Evolutionary conservation across 1,140 invertebrate genomes (phyloP), one percentile per base, ranked within the genome.

Genomic region (Metopolophium dirhodum): DNA sequence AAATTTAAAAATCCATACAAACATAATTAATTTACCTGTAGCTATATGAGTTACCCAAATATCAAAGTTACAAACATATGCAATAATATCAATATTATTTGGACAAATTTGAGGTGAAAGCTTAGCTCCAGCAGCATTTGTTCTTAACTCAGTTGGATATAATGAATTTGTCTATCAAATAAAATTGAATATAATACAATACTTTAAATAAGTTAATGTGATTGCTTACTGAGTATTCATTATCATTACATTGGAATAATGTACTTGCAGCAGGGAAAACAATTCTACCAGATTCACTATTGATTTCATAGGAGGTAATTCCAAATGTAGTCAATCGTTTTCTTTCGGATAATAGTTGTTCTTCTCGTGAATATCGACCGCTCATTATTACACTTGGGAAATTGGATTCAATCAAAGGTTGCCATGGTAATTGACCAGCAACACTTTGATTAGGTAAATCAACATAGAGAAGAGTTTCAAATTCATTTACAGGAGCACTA

Each of bases 71-170:
- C 97, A 97, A n/a, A 99, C 97, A 95, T 98, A 98, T 22, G 98
- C 98, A 86, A 99, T 97, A 85, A 99, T 95, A 94, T 98, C 96
- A 14, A 98, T 96, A 95, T 98, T 97, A 94, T 96, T 96, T 7
- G 98, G 98, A 95, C 98, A 99, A 94, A 99, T 98, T 95, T 98
- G 97, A 2, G 98, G 98, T 95, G 98, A 98, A 9, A 99, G 95
- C 94, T 97, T 96, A 94, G 98, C 96, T 95, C 97, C 96, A 93
- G 92, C 94, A 95, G 96, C 94, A 95, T 96, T 94, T 94, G 96
- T 97, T 95, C 96, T 96, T 18, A 98, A 95, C 94, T 97, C 97
- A 0, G 96, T 96, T 82, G 97, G 97, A 95, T 97, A 97, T 22
- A 97, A 94, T 30, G 96, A 96, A 68, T 96, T 96, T 94, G 96